These are phyloP conservation scores for Drosophila rufa DNA, from an alignment of 1,140 invertebrate species.

Conservation along the genomic window DNA sequence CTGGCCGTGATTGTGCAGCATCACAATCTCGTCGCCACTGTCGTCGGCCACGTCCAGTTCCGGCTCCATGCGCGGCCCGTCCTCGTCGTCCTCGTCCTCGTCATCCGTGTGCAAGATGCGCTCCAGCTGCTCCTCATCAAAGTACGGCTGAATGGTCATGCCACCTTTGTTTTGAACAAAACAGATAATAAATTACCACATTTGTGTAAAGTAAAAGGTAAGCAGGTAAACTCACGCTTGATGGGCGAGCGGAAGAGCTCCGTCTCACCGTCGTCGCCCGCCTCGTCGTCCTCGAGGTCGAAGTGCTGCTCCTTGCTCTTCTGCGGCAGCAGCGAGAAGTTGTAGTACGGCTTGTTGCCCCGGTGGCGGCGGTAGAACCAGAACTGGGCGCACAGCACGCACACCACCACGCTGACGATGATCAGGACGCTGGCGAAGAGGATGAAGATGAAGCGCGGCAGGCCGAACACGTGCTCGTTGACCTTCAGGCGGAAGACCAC, in stretches of 20 bases:
- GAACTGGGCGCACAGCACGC: constrained; percentile 78
- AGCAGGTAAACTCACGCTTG: constrained; percentile 82
- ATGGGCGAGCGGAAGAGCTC: constrained; percentile 88
- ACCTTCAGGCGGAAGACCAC: constrained; percentile 89
- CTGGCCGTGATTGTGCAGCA: constrained; percentile 75
- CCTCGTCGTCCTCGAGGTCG: constrained; percentile 86
- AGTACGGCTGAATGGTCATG: constrained; percentile 85
- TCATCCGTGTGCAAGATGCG: constrained; percentile 71
- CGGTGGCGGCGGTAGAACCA: constrained; percentile 75
- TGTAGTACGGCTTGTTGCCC: constrained; percentile 78
- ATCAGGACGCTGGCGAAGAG: constrained; percentile 87
- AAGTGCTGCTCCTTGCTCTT: constrained; percentile 78
- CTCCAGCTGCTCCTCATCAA: constrained; percentile 85
- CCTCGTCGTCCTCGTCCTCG: constrained; percentile 68
- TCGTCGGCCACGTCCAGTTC: constrained; percentile 67
- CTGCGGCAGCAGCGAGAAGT: constrained; percentile 85
- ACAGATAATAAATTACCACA: not conserved
- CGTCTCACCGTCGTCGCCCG: constrained; percentile 87
- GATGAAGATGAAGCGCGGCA: constrained; percentile 91
- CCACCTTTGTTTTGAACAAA: constrained; percentile 31
- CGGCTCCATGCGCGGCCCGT: constrained; percentile 38
- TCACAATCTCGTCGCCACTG: constrained; percentile 86
- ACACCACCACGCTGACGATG: constrained; percentile 67
- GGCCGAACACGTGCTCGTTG: constrained; percentile 89
- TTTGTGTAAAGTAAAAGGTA: not conserved